Base-by-base conservation (phyloP, 1,140 invertebrate species). In the Drosophila truncata region DNA sequence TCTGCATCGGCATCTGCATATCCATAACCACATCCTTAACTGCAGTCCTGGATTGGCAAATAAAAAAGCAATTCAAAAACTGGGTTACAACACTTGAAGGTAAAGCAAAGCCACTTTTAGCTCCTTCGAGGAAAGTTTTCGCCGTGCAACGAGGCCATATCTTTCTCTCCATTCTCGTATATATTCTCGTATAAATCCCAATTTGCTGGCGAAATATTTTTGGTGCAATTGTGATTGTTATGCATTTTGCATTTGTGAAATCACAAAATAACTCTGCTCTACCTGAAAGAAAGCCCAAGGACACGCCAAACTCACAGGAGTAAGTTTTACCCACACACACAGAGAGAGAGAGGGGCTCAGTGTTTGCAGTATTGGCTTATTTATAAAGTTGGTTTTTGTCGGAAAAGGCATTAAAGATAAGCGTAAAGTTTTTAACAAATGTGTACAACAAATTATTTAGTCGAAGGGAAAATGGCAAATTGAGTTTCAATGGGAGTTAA, bases 131-230 rank as follows among this genome's bases (percentile, higher is more conserved):
- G 10, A 72, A 79, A 75, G 31, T 80, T 88, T 78, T 44, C 44
- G 33, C 46, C 57, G 29, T 52, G 47, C 55, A 65, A 85, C 65
- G 59, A 60, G 69, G 67, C 47, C 55, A 79, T 85, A 69, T 63
- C 78, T 70, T 67, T 61, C 33, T 11, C 79, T 61, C 31, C 18
- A 52, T 31, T 52, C 11, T 23, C 63, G 37, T 78, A 50, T n/a
- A n/a, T n/a, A n/a, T n/a, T n/a, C n/a, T n/a, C 46, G 80, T 78
- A 88, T 88, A 88, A 88, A 90, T 88, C 84, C 84, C 80, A 88
- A 88, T 88, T 88, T 88, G 75, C 54, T 50, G 50, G 76, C 80
- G 84, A 80, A 87, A 83, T 88, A 86, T 85, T 86, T 86, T 80
- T 66, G 72, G 66, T 88, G 77, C 81, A 88, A 88, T 88, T 90